Conservation (phyloP, 2,797 vertebrate species). For the Hemibagrus guttatus region DNA sequence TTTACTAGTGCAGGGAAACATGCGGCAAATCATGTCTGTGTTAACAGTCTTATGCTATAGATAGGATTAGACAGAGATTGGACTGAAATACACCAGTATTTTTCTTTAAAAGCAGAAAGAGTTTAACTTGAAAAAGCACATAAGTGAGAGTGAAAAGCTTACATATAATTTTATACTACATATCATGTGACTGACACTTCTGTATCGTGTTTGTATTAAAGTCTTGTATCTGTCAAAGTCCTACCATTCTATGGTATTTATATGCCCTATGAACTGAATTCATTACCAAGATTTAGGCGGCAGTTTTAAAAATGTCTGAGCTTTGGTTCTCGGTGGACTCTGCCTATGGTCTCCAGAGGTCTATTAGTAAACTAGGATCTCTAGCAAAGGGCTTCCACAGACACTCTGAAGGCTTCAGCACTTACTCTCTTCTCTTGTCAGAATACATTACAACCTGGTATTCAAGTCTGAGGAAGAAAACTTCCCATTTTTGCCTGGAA, state of each 20-base stretch:
- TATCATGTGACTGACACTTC: constrained; percentile 1
- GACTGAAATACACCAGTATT: background rate
- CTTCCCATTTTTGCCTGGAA: constrained; percentile 79
- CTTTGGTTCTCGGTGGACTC: constrained; percentile 68
- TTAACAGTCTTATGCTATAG: background rate
- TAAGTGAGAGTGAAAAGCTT: background rate
- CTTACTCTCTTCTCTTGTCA: constrained; percentile 63
- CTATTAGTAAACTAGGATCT: constrained; percentile 82
- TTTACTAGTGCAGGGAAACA: background rate
- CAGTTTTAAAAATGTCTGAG: constrained; percentile 69
- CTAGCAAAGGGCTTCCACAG: constrained; percentile 68
- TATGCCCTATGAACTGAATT: constrained; percentile 48
- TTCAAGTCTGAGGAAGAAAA: constrained; percentile 69
- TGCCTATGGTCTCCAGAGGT: constrained; percentile 77
- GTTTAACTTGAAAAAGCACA: background rate
- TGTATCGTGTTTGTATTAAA: background rate
- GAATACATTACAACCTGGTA: constrained; percentile 78
- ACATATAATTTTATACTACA: background rate
- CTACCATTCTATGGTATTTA: constrained; percentile 29
- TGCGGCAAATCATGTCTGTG: background rate
- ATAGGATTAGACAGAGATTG: background rate
- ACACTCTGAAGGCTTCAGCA: constrained; percentile 45
- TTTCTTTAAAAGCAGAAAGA: background rate
- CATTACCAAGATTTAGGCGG: constrained; percentile 58
- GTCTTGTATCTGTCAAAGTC: constrained; percentile 38